These are phyloP conservation scores for Bombus confusus DNA, from an alignment of 1,140 invertebrate genomes.

Conservation along the genomic window DNA sequence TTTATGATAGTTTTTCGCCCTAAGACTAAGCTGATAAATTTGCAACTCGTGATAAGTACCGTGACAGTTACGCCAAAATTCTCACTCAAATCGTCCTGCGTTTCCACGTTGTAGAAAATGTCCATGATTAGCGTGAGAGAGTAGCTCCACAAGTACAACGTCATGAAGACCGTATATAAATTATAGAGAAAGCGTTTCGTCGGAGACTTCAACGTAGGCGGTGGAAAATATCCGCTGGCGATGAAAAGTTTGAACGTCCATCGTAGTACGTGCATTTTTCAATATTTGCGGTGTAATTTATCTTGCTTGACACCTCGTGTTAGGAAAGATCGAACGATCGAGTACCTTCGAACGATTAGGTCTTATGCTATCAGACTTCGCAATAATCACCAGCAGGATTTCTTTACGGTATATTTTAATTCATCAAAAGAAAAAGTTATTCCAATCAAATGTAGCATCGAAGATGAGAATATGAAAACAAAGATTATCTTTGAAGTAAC, in stretches of 20 bases:
- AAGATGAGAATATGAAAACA: background rate
- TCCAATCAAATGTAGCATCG: no score
- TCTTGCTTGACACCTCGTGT: background rate
- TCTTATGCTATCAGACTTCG: no score
- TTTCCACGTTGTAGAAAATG: constrained; percentile 16
- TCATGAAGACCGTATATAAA: background rate
- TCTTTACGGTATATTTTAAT: background rate
- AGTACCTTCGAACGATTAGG: background rate
- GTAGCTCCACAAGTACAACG: background rate
- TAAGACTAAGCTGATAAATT: constrained; percentile 40
- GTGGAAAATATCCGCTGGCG: background rate
- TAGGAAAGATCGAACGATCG: background rate
- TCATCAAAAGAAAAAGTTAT: background rate
- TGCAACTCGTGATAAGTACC: constrained; percentile 40
- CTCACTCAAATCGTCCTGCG: constrained; percentile 49
- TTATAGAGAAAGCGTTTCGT: background rate
- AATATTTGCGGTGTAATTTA: background rate
- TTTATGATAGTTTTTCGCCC: constrained; percentile 40
- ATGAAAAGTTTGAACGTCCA: background rate
- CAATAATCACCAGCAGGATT: accelerated
- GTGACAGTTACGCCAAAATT: constrained; percentile 60
- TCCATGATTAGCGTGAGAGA: background rate
- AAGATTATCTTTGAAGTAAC: background rate
- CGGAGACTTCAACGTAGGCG: background rate
- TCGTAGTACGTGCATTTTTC: background rate